Base-by-base conservation (phyloP, 2,797 vertebrate genomes). In the Selene dorsalis region DNA sequence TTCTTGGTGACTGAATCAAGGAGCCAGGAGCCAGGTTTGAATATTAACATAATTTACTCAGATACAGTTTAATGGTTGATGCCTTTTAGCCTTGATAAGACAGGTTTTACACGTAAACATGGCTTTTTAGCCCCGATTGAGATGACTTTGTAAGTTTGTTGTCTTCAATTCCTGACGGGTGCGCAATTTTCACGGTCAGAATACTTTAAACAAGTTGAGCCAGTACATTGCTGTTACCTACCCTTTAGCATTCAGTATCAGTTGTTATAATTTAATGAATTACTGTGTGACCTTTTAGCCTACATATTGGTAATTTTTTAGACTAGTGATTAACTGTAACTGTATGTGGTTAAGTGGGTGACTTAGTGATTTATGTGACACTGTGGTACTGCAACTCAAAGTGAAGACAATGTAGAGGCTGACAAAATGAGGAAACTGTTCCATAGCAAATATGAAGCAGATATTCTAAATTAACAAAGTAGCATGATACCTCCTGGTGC, bases 1-100 rank as follows among this genome's bases (percentile, higher is more conserved):
- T 12, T 90, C 69, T 84, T 79, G 18, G 60, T 76, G 3, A 73
- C 81, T 52, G 71, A 73, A 66, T 68, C 80, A 12, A 69, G 77
- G 89, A 80, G 72, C 72, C 0, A 0, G 12, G 6, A 75, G 2
- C 1, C 8, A 94, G 94, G 94, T 94, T 80, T 88, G 94, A 78
- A 69, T 3, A 43, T 73, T 56, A 11, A 47, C 22, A 30, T 0
- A n/a, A 75, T 75, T 62, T 30, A 22, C 5, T 73, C 1, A 1
- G 2, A 53, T 18, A 0, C 20, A 0, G 2, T 67, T 73, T n/a
- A 18, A 26, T 26, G 3, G 9, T 39, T 26, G 3, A 30, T 18
- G 2, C 6, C 17, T 65, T 47, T 8, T 6, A 17, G 14, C n/a
- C 30, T 6, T 39, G 14, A 39, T 43, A 1, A 58, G 13, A 28